Evolutionary conservation across 2,113 vertebrate genomes (phyloP).

Genomic region (Tympanuchus pallidicinctus): DNA sequence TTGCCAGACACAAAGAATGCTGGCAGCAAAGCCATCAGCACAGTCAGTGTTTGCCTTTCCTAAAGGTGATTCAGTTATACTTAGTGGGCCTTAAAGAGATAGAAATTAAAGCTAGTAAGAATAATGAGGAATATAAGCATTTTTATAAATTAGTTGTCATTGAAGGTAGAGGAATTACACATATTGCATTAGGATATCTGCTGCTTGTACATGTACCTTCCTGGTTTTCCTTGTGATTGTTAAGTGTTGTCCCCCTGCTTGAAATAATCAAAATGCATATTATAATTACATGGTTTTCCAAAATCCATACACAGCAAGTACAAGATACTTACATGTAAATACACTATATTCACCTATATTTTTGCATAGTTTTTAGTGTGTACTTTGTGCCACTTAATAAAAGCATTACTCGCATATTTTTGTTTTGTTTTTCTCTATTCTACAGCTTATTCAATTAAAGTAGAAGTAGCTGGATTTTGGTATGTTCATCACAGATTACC

Average conservation of each 20-base stretch:
- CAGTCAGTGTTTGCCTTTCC: slow-evolving; percentile 34
- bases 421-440: slow-evolving; percentile 34
- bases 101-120: slow-evolving; percentile 47
- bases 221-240: slow-evolving; percentile 65
- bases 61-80: slow-evolving; percentile 26
- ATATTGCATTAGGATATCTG: slow-evolving; percentile 79
- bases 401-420: slow-evolving; percentile 78
- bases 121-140: slow-evolving; percentile 5
- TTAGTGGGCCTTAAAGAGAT: slow-evolving; percentile 38
- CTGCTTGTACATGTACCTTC: slow-evolving; percentile 67
- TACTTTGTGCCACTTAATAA: slow-evolving; percentile 88
- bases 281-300: slow-evolving; percentile 84
- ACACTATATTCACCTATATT: slow-evolving; percentile 87
- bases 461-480: slow-evolving; percentile 56
- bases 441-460: slow-evolving; percentile 44
- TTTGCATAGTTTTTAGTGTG: slow-evolving; percentile 89
- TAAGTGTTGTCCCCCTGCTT: slow-evolving; percentile 57
- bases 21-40: slow-evolving; percentile 55
- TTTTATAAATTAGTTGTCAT: slow-evolving; percentile 64
- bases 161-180: slow-evolving; percentile 73
- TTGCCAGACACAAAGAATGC: slow-evolving; percentile 44
- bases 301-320: slow-evolving; percentile 86
- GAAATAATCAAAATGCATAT: slow-evolving; percentile 86
- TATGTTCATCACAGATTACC: slow-evolving; percentile 66
- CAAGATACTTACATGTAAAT: slow-evolving; percentile 87